These are phyloP conservation scores for Strigamia transsilvanica DNA, from an alignment of 2,888 invertebrate genomes.

Conservation along the genomic window DNA sequence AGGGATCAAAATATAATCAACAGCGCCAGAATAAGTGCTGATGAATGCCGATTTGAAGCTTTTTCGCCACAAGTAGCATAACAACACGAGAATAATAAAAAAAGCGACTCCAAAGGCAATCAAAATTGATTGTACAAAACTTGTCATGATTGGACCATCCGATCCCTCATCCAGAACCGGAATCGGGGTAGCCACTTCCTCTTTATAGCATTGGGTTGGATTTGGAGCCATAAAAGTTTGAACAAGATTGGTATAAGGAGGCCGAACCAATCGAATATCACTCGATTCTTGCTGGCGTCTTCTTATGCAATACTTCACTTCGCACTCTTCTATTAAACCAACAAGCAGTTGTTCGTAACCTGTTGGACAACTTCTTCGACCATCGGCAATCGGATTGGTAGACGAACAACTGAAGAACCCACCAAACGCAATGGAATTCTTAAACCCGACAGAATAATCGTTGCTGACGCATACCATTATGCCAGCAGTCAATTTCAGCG, in stretches of 20 bases:
- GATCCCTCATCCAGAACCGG: background rate
- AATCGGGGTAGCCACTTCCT: background rate
- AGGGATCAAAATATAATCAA: background rate
- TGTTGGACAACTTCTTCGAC: background rate
- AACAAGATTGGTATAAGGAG: background rate
- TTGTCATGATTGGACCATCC: background rate
- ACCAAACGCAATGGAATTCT: background rate
- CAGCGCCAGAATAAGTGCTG: background rate
- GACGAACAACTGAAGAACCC: slow-evolving; percentile 51
- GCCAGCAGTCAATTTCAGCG: background rate
- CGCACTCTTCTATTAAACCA: background rate
- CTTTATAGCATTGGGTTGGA: background rate
- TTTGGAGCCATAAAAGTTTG: background rate
- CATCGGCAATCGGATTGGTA: background rate
- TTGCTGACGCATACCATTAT: slow-evolving; percentile 36
- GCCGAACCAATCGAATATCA: background rate
- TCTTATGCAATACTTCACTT: slow-evolving; percentile 14
- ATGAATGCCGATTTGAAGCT: background rate
- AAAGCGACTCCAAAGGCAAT: background rate
- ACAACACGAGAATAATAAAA: background rate
- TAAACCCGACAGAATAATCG: slow-evolving; percentile 4
- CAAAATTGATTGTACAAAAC: background rate
- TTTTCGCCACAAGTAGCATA: background rate
- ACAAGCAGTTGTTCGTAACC: background rate
- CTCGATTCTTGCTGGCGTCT: background rate